Conservation (phyloP, 2,888 invertebrate species). For the Agapetus fuscipes region DNA sequence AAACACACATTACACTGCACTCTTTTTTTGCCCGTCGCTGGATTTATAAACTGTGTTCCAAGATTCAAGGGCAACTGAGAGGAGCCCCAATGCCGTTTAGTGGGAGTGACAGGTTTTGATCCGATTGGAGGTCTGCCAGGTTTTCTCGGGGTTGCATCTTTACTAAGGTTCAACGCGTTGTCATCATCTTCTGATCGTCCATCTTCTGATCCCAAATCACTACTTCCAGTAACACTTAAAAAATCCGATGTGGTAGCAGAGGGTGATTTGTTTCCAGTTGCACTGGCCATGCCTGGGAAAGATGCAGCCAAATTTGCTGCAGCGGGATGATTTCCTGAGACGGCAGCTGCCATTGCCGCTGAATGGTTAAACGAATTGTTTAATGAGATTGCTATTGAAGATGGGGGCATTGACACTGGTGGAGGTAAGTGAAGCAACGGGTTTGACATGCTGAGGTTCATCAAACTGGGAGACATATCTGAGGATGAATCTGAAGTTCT, state of each 20-base stretch:
- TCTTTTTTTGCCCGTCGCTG: constrained; percentile 89
- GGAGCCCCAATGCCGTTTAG: constrained; percentile 73
- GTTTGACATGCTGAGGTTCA: constrained; percentile 51
- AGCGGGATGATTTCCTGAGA: constrained; percentile 48
- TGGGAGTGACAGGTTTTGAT: constrained; percentile 60
- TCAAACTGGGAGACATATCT: constrained; percentile 47
- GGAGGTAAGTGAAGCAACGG: constrained; percentile 53
- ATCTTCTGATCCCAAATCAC: constrained; percentile 28
- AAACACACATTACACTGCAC: constrained; percentile 97
- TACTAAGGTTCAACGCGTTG: constrained; percentile 40
- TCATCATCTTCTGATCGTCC: constrained; percentile 31
- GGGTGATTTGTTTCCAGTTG: constrained; percentile 43
- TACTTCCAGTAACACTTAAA: constrained; percentile 32
- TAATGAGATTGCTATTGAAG: constrained; percentile 42
- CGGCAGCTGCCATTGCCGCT: constrained; percentile 55
- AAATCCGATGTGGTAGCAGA: constrained; percentile 29
- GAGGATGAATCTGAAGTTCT: constrained; percentile 35
- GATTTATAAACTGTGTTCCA: constrained; percentile 86
- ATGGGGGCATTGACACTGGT: constrained; percentile 49
- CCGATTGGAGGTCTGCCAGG: constrained; percentile 41
- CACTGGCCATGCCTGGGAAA: constrained; percentile 49
- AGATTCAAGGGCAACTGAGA: constrained; percentile 68
- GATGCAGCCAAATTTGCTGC: constrained; percentile 55
- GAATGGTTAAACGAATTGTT: constrained; percentile 49
- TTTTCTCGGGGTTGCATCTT: constrained; percentile 35